Percentiles rank a stretch among this genome's conserved stretches.
Conservation (phyloP, 2,888 invertebrate species). For the Endomychus coccineus region DNA sequence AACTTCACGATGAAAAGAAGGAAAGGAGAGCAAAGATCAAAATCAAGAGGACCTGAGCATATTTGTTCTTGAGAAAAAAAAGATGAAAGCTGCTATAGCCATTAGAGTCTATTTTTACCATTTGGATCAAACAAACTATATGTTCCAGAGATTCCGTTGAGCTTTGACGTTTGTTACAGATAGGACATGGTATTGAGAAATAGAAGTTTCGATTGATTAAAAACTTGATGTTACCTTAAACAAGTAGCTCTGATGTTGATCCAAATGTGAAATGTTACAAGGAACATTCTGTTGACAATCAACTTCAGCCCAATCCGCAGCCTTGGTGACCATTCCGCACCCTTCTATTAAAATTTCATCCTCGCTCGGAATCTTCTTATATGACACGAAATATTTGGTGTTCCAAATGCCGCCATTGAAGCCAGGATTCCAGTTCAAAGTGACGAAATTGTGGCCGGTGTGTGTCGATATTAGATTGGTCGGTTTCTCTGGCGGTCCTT, state of each 20-base stretch:
- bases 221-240: constrained; percentile 85
- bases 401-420: constrained; percentile 84
- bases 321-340: constrained; percentile 52
- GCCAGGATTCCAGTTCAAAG: constrained; percentile 79
- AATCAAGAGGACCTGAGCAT: too few species aligned
- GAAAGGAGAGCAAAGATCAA: too few species aligned
- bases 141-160: too few species aligned
- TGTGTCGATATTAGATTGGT: constrained; percentile 62
- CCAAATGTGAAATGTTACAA: constrained; percentile 78
- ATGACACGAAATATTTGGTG: constrained; percentile 82
- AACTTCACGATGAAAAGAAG: too few species aligned
- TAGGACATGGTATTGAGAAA: too few species aligned
- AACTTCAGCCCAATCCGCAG: constrained; percentile 69
- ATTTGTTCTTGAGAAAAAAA: too few species aligned
- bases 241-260: constrained; percentile 78
- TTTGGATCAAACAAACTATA: too few species aligned
- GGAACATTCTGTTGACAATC: constrained; percentile 82
- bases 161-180: too few species aligned
- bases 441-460: constrained; percentile 71
- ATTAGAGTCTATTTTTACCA: too few species aligned
- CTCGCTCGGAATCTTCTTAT: constrained; percentile 59
- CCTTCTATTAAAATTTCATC: constrained; percentile 56
- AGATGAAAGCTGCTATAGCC: too few species aligned
- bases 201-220: too few species aligned
- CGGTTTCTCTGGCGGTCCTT: constrained; percentile 82